A percentile compares a stretch with the other conserved stretches of the same genome.
phyloP scores from a whole-genome alignment of 2,113 vertebrate species.

The Syngnathus scovelli region DNA sequence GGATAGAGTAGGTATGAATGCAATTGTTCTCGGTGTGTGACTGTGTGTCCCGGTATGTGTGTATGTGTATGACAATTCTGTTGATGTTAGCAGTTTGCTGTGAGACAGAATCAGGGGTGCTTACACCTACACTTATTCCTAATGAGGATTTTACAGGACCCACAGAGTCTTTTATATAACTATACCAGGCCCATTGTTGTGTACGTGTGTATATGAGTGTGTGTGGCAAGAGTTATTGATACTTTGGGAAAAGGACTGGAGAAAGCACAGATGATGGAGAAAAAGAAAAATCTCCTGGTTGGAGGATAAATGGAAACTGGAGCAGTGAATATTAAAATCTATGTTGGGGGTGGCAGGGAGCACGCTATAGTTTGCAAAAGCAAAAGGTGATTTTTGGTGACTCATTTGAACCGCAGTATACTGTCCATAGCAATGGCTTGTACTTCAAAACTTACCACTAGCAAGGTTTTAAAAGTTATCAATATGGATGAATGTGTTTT shows the following conservation, averaged over 20 bases:
- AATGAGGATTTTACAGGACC: constrained; percentile 69
- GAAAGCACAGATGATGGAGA: constrained; percentile 42
- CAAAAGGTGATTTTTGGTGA: not conserved
- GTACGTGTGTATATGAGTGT: constrained; percentile 19
- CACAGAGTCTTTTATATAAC: constrained; percentile 64
- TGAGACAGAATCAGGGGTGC: constrained; percentile 50
- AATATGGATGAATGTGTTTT: not conserved
- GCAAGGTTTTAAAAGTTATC: not conserved
- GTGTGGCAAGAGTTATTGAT: constrained; percentile 56
- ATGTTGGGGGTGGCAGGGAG: constrained; percentile 34
- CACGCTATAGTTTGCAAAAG: not conserved
- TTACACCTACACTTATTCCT: constrained; percentile 62
- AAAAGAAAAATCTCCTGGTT: constrained; percentile 36
- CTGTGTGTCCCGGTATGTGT: constrained; percentile 1
- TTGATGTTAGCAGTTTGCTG: constrained; percentile 57
- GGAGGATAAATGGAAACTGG: constrained; percentile 37
- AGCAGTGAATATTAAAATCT: constrained; percentile 65
- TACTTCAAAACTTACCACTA: not conserved
- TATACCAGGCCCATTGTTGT: constrained; percentile 41
- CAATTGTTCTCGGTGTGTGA: not conserved
- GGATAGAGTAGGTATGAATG: constrained; percentile 6
- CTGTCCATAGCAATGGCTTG: not conserved
- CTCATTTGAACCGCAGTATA: not conserved
- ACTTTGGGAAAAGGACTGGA: constrained; percentile 47
- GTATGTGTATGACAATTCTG: constrained; percentile 41